phyloP scores from a whole-genome alignment of 2,113 vertebrate species.

The Trogon melanurus region DNA sequence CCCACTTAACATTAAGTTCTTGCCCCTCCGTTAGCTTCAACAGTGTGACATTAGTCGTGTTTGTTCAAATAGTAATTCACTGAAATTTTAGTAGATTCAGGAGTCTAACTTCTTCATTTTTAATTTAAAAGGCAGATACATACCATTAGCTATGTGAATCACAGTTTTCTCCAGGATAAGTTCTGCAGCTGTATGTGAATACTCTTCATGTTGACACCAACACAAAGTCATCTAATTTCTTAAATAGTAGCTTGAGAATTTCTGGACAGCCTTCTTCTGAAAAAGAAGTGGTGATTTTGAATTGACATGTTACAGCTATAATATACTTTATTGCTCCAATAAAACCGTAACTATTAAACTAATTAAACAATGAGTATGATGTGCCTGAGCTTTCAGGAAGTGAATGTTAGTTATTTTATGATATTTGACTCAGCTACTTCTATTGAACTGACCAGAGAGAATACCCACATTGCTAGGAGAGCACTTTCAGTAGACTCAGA shows the following conservation, averaged over 20 bases:
- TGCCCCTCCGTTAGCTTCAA: not conserved
- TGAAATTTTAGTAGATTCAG: not conserved
- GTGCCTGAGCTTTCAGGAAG: slow-evolving; percentile 12
- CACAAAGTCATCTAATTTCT: not conserved
- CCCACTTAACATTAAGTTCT: not conserved
- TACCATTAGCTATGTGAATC: not conserved
- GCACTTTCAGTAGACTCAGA: slow-evolving; percentile 1
- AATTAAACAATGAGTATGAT: slow-evolving; percentile 49
- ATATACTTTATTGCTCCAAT: slow-evolving; percentile 52
- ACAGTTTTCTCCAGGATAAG: not conserved
- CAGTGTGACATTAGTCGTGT: not conserved
- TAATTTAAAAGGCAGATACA: not conserved
- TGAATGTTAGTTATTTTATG: slow-evolving; percentile 43
- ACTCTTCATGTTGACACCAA: not conserved
- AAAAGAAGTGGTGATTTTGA: not conserved
- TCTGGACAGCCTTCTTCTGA: not conserved
- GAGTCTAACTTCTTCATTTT: not conserved
- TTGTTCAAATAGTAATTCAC: not conserved
- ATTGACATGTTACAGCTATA: not conserved
- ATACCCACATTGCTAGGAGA: slow-evolving; percentile 23
- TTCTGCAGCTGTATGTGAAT: not conserved
- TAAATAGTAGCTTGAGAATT: not conserved
- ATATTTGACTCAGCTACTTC: slow-evolving; percentile 43
- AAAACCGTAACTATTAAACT: slow-evolving; percentile 49
- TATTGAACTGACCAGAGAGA: slow-evolving; percentile 44